These are phyloP conservation scores for Coleophora deauratella DNA, from an alignment of 2,888 invertebrate species.

Conservation along the genomic window DNA sequence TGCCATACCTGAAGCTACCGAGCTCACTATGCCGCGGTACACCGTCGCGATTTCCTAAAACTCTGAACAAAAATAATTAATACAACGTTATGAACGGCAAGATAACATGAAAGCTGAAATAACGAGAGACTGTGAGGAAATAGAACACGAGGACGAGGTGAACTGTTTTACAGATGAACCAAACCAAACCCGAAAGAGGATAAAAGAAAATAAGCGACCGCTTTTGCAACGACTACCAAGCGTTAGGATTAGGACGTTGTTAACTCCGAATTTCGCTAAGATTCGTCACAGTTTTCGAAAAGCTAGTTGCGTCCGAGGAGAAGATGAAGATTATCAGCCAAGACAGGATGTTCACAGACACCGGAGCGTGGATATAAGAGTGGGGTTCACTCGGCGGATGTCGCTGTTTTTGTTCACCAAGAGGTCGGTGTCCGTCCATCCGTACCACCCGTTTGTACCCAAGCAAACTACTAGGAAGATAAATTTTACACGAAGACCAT, in stretches of 20 bases:
- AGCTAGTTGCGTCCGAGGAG: constrained; percentile 44
- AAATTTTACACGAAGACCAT: constrained; percentile 21
- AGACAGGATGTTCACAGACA: constrained; percentile 49
- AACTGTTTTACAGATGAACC: neutral
- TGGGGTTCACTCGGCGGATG: constrained; percentile 52
- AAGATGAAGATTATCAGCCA: constrained; percentile 36
- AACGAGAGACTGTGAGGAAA: constrained; percentile 25
- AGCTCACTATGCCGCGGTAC: constrained; percentile 42
- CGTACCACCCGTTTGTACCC: constrained; percentile 63
- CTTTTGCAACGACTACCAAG: constrained; percentile 34
- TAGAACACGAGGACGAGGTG: constrained; percentile 22
- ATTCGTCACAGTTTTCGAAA: constrained; percentile 40
- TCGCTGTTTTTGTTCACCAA: constrained; percentile 59
- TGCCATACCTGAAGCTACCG: constrained; percentile 46
- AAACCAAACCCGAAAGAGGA: neutral
- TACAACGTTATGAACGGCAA: constrained; percentile 42
- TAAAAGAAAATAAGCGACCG: constrained; percentile 19
- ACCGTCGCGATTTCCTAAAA: constrained; percentile 34
- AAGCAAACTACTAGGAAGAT: constrained; percentile 58
- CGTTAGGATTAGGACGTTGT: constrained; percentile 23
- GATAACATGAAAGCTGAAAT: constrained; percentile 42
- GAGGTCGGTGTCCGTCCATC: constrained; percentile 54
- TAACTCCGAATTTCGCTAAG: constrained; percentile 38
- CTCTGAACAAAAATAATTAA: constrained; percentile 30
- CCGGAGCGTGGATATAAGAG: constrained; percentile 58